Evolutionary conservation across 2,888 invertebrate species (phyloP), one percentile per base, ranked within the genome.

Genomic region (Ichneumoninae sp.): DNA sequence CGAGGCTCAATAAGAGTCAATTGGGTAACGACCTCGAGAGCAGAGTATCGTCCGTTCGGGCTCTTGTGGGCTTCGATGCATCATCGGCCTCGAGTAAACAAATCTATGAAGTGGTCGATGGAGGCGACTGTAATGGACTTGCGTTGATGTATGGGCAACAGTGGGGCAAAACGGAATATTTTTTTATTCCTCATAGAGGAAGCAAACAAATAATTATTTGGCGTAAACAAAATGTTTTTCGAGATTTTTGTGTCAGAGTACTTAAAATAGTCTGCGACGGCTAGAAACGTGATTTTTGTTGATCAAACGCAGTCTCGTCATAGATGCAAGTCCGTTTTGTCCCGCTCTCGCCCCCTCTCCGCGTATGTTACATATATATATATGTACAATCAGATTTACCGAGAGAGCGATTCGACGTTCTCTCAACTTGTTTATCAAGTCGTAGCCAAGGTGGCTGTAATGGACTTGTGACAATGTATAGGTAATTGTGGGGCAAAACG

Each of bases 21-120:
- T 85, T 85, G 85, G 75, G 66, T 57, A 75, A 78, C 82, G 79
- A 82, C 85, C 85, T 85, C 85, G 85, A 69, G 66, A 74, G 57
- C 52, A 13, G 10, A 54, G 30, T 50, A 7, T 47, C 36, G 10
- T 22, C 57, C 13, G 13, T 22, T 10, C 19, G 8, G n/a, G 30
- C 66, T 40, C 36, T 54, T 19, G 50, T 1, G 13, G 75, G 50
- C 65, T 66, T 52, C 36, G 52, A 76, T 57, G 16, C 54, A 68
- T 22, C 36, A 54, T 50, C 36, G 50, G 30, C 33, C 8, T 19
- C 52, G 69, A 47, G 52, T 79, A 79, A 16, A 79, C 78, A 79
- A 54, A 79, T 71, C 70, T 70, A 79, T 79, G 69, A 71, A 79
- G 50, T 26, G n/a, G 16, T 5, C 47, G 26, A 40, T 4, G 30